Evolutionary conservation across 2,888 invertebrate species (phyloP).

Genomic region (Melangyna quadrimaculata): DNA sequence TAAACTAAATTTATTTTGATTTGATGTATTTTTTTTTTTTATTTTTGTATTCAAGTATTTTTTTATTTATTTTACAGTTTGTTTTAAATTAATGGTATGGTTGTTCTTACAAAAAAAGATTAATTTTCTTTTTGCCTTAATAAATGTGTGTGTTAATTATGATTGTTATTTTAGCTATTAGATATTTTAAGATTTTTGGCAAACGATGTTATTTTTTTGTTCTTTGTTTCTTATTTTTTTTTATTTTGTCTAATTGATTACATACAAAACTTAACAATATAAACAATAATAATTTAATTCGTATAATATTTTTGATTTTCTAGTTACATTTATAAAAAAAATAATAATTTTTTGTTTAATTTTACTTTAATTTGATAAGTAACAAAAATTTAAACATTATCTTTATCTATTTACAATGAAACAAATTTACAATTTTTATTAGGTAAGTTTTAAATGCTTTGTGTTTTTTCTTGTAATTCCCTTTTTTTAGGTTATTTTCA

Average conservation of each 20-base stretch:
- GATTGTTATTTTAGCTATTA: constrained; percentile 30
- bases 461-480: neutral
- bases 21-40: neutral
- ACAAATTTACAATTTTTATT: constrained; percentile 63
- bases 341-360: constrained; percentile 34
- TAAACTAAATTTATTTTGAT: neutral
- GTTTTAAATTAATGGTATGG: constrained; percentile 4
- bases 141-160: constrained; percentile 3
- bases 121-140: neutral
- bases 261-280: constrained; percentile 54
- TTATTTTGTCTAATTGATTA: neutral
- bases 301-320: constrained; percentile 40
- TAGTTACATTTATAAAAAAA: constrained; percentile 51
- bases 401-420: constrained; percentile 60
- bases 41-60: neutral
- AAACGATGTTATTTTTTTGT: constrained; percentile 9
- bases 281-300: constrained; percentile 25
- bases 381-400: constrained; percentile 2
- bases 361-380: neutral
- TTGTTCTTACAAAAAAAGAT: constrained; percentile 22
- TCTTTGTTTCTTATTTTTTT: neutral
- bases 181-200: constrained; percentile 12
- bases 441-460: constrained; percentile 14
- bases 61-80: neutral
- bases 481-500: neutral